Conservation (phyloP, 2,113 vertebrate genomes). For the Arenaria interpres region DNA sequence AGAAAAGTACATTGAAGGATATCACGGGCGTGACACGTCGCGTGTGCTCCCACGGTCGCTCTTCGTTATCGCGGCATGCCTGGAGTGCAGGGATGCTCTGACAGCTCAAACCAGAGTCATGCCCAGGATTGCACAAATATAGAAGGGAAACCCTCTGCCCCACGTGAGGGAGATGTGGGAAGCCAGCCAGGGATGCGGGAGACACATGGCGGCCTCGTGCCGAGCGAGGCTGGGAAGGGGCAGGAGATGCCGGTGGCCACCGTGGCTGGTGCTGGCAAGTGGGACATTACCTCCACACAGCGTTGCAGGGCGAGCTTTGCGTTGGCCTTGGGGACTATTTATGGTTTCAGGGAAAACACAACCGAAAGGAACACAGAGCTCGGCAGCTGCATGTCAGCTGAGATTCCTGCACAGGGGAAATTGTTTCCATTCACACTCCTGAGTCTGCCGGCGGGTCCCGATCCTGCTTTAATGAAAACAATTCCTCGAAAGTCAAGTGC, state of each 20-base stretch:
- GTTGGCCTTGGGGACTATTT: background rate
- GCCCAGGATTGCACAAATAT: background rate
- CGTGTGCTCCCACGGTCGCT: background rate
- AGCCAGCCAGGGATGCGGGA: background rate
- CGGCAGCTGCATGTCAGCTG: constrained; percentile 18
- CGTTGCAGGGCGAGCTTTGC: background rate
- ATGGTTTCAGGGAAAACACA: background rate
- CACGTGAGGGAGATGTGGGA: background rate
- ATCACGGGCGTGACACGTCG: accelerated
- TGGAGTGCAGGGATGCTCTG: background rate
- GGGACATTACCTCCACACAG: background rate
- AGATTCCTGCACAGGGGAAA: background rate
- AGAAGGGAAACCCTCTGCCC: background rate
- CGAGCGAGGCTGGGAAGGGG: background rate
- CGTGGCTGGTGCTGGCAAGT: background rate
- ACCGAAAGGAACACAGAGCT: background rate
- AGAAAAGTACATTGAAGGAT: background rate
- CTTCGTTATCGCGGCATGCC: accelerated
- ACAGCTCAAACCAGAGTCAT: background rate
- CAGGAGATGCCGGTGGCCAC: background rate
- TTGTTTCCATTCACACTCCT: constrained; percentile 27
- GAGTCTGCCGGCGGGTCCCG: background rate
- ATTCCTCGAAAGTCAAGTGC: constrained; percentile 1
- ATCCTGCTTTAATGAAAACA: background rate
- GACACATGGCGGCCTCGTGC: accelerated